Percentiles rank a stretch among this genome's conserved stretches.
Conservation (phyloP, 2,113 vertebrate species). For the Calyptomena viridis region DNA sequence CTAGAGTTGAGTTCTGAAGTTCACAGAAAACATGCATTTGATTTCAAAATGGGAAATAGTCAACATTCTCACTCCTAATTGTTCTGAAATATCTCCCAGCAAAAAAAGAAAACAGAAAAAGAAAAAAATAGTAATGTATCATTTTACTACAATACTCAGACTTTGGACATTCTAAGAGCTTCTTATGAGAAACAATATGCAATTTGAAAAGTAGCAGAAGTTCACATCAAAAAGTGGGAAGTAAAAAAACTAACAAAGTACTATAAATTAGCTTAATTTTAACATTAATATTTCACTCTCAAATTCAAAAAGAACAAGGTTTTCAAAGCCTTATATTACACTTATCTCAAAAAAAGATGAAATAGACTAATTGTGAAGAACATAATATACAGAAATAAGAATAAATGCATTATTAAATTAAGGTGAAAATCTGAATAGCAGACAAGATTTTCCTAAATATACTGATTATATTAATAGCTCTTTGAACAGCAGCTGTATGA, state of each 20-base stretch:
- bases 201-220: not conserved
- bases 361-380: not conserved
- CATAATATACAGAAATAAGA: not conserved
- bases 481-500: not conserved
- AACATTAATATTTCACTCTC: not conserved
- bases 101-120: not conserved
- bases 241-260: not conserved
- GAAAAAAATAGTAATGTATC: not conserved
- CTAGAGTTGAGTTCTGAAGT: not conserved
- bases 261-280: not conserved
- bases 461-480: not conserved
- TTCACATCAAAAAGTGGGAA: not conserved
- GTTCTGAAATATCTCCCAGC: not conserved
- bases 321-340: not conserved
- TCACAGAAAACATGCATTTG: not conserved
- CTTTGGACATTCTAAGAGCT: not conserved
- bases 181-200: not conserved
- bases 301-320: not conserved
- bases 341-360: not conserved
- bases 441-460: not conserved
- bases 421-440: not conserved
- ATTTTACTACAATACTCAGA: not conserved
- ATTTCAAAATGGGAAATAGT: not conserved
- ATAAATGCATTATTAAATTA: not conserved
- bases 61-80: not conserved